Evolutionary conservation across 2,797 vertebrate species (phyloP).

Genomic region (Malurus leucopterus): DNA sequence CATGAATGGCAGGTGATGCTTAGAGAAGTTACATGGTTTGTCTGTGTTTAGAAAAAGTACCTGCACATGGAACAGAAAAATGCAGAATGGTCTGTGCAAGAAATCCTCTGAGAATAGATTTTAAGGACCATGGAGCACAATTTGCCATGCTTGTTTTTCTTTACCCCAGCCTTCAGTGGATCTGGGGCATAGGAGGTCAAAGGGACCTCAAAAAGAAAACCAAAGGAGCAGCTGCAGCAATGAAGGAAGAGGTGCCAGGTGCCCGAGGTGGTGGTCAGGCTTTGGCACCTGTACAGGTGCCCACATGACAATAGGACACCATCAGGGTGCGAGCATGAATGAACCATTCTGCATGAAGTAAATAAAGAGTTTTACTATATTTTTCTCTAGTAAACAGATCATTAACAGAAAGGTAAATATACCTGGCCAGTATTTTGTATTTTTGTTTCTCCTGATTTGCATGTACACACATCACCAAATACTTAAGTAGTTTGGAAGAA

Average conservation of each 20-base stretch:
- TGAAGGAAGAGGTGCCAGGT: neutral
- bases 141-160: neutral
- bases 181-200: neutral
- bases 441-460: neutral
- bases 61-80: neutral
- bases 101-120: neutral
- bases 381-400: neutral
- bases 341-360: neutral
- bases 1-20: neutral
- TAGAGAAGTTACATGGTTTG: neutral
- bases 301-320: neutral
- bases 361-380: neutral
- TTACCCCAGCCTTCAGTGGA: neutral
- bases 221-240: neutral
- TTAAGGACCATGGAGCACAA: neutral
- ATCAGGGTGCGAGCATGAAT: neutral
- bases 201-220: neutral
- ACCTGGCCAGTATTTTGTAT: accelerated
- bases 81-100: neutral
- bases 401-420: neutral
- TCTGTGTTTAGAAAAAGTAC: neutral
- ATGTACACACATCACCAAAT: neutral
- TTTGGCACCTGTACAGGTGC: neutral
- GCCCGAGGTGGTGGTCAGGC: too few relatives aligned
- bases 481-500: neutral